These are phyloP conservation scores for Nipponacmea schrenckii DNA, from an alignment of 2,888 invertebrate species.

Conservation along the genomic window DNA sequence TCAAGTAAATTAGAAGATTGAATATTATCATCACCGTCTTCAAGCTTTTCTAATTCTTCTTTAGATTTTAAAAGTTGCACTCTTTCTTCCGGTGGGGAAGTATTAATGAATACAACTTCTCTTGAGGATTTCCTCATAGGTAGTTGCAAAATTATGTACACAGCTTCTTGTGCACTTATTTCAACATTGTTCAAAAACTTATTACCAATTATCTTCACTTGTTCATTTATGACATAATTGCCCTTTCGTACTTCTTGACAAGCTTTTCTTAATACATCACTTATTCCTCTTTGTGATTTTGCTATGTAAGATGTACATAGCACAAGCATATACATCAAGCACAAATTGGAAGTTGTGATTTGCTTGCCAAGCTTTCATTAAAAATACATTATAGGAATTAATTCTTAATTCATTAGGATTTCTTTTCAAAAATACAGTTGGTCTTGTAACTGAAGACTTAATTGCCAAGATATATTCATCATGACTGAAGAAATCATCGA, in stretches of 20 bases:
- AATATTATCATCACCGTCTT: constrained; percentile 32
- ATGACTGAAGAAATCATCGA: not conserved
- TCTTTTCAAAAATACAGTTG: constrained; percentile 26
- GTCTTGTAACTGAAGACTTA: constrained; percentile 1
- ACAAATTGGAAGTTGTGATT: constrained; percentile 9
- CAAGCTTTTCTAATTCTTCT: constrained; percentile 33
- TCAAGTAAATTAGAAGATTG: constrained; percentile 27
- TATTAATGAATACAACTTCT: constrained; percentile 39
- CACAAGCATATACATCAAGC: constrained; percentile 9
- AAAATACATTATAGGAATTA: constrained; percentile 24
- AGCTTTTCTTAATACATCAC: constrained; percentile 33
- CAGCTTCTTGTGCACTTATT: constrained; percentile 52
- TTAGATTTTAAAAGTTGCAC: constrained; percentile 51
- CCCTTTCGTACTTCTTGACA: constrained; percentile 32
- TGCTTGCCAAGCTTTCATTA: constrained; percentile 10
- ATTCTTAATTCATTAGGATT: constrained; percentile 19
- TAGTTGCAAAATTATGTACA: too few relatives aligned
- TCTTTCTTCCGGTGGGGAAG: constrained; percentile 40
- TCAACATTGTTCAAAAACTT: too few relatives aligned
- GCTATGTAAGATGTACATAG: constrained; percentile 35
- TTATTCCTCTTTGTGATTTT: constrained; percentile 40
- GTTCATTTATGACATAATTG: constrained; percentile 28
- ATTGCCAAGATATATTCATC: constrained; percentile 13
- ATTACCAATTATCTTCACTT: constrained; percentile 38
- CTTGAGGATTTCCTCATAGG: constrained; percentile 37